Conservation (phyloP, 2,113 vertebrate genomes). For the Corapipo altera region DNA sequence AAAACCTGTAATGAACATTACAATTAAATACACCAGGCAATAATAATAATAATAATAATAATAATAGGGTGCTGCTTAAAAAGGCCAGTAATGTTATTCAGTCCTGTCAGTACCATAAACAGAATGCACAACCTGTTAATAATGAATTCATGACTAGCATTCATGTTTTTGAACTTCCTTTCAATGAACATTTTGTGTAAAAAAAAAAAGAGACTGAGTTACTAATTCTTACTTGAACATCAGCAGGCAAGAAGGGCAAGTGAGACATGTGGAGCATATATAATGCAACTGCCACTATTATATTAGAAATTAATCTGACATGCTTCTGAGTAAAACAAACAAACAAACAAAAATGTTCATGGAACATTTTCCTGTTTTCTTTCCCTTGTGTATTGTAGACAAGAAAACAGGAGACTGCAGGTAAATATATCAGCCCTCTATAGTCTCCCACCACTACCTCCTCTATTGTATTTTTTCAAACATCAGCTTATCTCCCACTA, state of each 20-base stretch:
- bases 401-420: neutral
- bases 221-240: slow-evolving; percentile 28
- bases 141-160: slow-evolving; percentile 17
- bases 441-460: neutral
- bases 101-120: slow-evolving; percentile 1
- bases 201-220: neutral
- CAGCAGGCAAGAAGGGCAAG: slow-evolving; percentile 14
- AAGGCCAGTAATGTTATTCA: slow-evolving; percentile 12
- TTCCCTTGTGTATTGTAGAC: neutral
- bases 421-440: neutral
- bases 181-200: neutral
- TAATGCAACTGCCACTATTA: neutral
- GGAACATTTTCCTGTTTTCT: neutral
- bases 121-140: slow-evolving; percentile 29
- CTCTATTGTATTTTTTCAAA: neutral
- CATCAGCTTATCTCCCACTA: neutral
- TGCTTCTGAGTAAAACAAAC: neutral
- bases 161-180: slow-evolving; percentile 9
- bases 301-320: slow-evolving; percentile 7
- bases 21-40: slow-evolving; percentile 48
- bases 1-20: slow-evolving; percentile 50
- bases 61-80: neutral
- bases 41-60: slow-evolving; percentile 23
- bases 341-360: neutral
- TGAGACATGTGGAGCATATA: neutral